A percentile compares a stretch with the other conserved stretches of the same genome.
These are phyloP conservation scores for Eilema griseolum DNA, from an alignment of 2,888 invertebrate species.

Conservation along the genomic window DNA sequence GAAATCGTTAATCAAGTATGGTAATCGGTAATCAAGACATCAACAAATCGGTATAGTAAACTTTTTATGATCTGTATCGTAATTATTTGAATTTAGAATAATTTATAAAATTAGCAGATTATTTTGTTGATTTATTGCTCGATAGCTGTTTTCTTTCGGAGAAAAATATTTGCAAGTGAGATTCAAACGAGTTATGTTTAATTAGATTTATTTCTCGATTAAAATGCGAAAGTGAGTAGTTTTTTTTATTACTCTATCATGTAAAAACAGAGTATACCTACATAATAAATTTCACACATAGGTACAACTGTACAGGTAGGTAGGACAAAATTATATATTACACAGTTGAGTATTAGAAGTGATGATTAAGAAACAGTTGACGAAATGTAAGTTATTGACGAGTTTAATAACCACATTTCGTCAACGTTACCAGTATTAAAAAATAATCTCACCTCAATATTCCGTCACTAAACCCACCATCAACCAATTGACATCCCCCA, in stretches of 20 bases:
- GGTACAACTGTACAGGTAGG: too few species aligned
- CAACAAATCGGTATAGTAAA: not conserved
- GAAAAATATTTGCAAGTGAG: not conserved
- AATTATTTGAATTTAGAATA: slow-evolving; percentile 6
- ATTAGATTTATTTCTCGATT: not conserved
- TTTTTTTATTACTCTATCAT: not conserved
- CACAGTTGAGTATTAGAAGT: too few species aligned
- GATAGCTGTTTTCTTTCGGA: not conserved
- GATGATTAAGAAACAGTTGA: not conserved
- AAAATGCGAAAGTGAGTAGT: not conserved
- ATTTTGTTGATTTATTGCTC: not conserved
- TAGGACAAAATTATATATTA: too few species aligned
- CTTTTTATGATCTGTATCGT: slow-evolving; percentile 9
- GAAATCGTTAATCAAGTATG: slow-evolving; percentile 34
- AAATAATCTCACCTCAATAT: not conserved
- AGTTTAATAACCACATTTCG: not conserved
- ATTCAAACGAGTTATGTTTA: not conserved
- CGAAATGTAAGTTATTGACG: not conserved
- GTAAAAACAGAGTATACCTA: not conserved
- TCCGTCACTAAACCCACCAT: not conserved
- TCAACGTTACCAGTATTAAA: not conserved
- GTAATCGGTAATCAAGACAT: slow-evolving; percentile 13
- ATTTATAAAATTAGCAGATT: not conserved
- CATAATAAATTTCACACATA: too few species aligned
- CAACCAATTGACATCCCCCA: slow-evolving; percentile 21